These are phyloP conservation scores for Miltochrista miniata DNA, from an alignment of 2,888 invertebrate genomes.

Conservation along the genomic window DNA sequence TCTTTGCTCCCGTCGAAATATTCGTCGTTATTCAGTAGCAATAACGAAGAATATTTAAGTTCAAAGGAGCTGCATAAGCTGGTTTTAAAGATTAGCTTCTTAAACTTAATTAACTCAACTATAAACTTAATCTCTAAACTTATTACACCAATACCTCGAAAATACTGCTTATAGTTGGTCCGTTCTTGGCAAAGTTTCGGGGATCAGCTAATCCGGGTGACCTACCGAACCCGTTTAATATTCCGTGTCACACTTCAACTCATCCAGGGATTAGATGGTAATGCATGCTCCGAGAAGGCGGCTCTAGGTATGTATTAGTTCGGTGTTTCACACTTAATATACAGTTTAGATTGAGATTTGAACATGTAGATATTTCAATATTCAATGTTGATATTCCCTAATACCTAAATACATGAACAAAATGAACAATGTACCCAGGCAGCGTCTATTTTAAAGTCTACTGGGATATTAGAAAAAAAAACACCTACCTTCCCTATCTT, in stretches of 20 bases:
- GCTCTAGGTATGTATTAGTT: conserved; percentile 16
- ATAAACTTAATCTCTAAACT: not conserved
- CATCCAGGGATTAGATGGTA: conserved; percentile 63
- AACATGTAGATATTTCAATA: not conserved
- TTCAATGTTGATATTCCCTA: too few species aligned
- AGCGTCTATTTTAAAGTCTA: too few species aligned
- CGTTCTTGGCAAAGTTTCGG: conserved; percentile 59
- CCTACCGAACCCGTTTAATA: conserved; percentile 68
- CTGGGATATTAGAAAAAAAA: too few species aligned
- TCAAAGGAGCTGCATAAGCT: not conserved
- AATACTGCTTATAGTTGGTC: conserved; percentile 55
- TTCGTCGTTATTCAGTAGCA: too few species aligned
- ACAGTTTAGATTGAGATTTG: conserved; percentile 10
- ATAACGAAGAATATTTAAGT: too few species aligned
- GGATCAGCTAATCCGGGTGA: conserved; percentile 64
- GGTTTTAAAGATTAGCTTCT: too few species aligned
- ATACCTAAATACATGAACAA: too few species aligned
- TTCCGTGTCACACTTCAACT: conserved; percentile 71
- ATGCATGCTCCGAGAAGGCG: conserved; percentile 46
- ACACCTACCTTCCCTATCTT: too few species aligned
- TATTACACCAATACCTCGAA: conserved; percentile 20
- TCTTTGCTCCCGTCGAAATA: too few species aligned
- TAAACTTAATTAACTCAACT: not conserved
- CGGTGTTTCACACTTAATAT: conserved; percentile 30
- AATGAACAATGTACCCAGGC: too few species aligned